These are phyloP conservation scores for Falco naumanni DNA, from an alignment of 2,797 vertebrate species.

Conservation along the genomic window DNA sequence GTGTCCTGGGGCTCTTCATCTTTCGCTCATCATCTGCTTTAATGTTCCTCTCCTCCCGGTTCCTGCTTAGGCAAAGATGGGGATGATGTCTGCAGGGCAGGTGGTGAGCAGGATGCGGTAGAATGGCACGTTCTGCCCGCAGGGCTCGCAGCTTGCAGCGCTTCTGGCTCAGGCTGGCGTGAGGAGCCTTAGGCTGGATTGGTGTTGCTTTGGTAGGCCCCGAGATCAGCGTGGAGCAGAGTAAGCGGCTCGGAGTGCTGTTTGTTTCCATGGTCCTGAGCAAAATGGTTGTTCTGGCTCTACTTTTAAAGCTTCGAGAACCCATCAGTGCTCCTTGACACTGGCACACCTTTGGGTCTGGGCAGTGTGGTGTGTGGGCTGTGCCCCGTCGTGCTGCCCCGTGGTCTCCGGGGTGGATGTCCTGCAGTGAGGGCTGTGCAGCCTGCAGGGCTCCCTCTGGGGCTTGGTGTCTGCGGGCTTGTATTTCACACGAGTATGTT, in stretches of 20 bases:
- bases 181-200: not conserved
- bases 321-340: not conserved
- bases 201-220: not conserved
- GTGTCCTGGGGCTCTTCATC: not conserved
- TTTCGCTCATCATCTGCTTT: not conserved
- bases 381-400: not conserved
- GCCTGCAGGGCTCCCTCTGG: not conserved
- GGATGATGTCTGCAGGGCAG: not conserved
- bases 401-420: not conserved
- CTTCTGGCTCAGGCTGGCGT: not conserved
- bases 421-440: not conserved
- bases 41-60: not conserved
- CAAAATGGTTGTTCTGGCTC: not conserved
- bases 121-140: not conserved
- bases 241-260: not conserved
- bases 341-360: not conserved
- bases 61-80: not conserved
- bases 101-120: not conserved
- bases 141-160: not conserved
- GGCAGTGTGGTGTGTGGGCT: not conserved
- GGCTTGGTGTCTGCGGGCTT: not conserved
- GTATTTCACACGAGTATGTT: not conserved
- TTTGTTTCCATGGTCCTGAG: not conserved
- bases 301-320: not conserved
- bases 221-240: not conserved